A percentile compares a stretch with the other conserved stretches of the same genome.
Evolutionary conservation across 2,888 invertebrate species (phyloP).

Genomic region (Steinernema carpocapsae): DNA sequence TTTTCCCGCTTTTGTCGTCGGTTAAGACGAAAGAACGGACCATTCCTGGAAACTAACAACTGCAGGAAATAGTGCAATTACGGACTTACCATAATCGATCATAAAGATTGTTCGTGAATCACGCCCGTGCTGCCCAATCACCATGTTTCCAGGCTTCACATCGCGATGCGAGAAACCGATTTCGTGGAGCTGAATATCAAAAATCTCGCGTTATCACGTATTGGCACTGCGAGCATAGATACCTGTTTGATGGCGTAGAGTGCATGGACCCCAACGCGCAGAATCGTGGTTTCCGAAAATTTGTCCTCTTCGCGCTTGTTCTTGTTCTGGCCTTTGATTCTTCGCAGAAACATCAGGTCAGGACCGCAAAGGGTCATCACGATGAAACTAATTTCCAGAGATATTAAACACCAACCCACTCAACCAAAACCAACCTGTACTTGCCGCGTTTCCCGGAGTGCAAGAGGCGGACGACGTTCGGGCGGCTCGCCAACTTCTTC

Average conservation of each 20-base stretch:
- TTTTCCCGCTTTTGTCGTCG: conserved; percentile 39
- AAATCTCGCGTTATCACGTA: not conserved
- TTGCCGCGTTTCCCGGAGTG: conserved; percentile 47
- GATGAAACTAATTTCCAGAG: conserved; percentile 45
- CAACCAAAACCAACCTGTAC: conserved; percentile 43
- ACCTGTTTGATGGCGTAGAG: conserved; percentile 52
- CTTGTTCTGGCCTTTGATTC: conserved; percentile 19
- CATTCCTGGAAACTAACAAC: conserved; percentile 45
- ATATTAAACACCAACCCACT: not conserved
- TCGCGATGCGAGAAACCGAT: conserved; percentile 54
- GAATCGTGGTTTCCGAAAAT: conserved; percentile 48
- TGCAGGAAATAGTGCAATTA: not conserved
- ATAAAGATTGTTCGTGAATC: conserved; percentile 48
- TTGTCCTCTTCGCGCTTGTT: conserved; percentile 43
- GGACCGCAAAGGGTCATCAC: conserved; percentile 52
- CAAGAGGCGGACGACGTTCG: conserved; percentile 42
- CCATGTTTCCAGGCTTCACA: conserved; percentile 58
- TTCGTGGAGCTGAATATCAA: conserved; percentile 51
- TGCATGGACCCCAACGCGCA: conserved; percentile 50
- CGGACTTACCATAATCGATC: conserved; percentile 50
- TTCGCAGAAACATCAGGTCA: conserved; percentile 48
- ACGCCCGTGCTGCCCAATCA: conserved; percentile 47
- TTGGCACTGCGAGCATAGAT: not conserved
- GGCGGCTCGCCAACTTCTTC: conserved; percentile 38
- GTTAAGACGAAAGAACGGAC: conserved; percentile 49